These are phyloP conservation scores for Intellagama lesueurii DNA, from an alignment of 2,797 vertebrate species.

Conservation along the genomic window DNA sequence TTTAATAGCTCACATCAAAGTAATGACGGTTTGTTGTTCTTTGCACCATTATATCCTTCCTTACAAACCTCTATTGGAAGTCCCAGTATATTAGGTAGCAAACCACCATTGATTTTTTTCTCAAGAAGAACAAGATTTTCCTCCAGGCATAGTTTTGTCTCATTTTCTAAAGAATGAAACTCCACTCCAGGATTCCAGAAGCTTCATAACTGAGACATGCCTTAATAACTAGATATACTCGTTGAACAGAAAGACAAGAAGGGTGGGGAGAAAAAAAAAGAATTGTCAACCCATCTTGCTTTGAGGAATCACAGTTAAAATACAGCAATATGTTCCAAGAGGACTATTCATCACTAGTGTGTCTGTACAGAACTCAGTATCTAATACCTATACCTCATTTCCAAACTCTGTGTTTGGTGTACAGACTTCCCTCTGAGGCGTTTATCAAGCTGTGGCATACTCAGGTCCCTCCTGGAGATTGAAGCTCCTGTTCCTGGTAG, in stretches of 20 bases:
- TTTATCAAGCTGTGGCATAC: background rate
- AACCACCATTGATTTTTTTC: conserved; percentile 47
- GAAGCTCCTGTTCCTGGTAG: background rate
- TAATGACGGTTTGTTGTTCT: conserved; percentile 12
- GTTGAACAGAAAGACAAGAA: conserved; percentile 12
- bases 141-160: conserved; percentile 55
- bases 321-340: conserved; percentile 2
- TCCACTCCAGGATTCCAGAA: conserved; percentile 34
- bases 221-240: conserved; percentile 25
- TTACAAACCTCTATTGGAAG: conserved; percentile 31
- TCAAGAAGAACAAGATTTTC: conserved; percentile 48
- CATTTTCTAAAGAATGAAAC: conserved; percentile 59
- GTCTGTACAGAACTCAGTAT: background rate
- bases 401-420: background rate
- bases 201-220: conserved; percentile 27
- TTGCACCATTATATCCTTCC: background rate
- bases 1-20: conserved; percentile 19
- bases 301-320: conserved; percentile 2
- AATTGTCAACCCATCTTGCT: background rate
- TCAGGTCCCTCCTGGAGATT: background rate
- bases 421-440: background rate
- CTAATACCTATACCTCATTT: background rate
- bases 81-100: conserved; percentile 40
- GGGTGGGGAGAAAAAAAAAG: background rate
- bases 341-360: background rate